These are phyloP conservation scores for Stichopus horrens DNA, from an alignment of 53 echinoderm and acorn worm genomes.

Conservation along the genomic window DNA sequence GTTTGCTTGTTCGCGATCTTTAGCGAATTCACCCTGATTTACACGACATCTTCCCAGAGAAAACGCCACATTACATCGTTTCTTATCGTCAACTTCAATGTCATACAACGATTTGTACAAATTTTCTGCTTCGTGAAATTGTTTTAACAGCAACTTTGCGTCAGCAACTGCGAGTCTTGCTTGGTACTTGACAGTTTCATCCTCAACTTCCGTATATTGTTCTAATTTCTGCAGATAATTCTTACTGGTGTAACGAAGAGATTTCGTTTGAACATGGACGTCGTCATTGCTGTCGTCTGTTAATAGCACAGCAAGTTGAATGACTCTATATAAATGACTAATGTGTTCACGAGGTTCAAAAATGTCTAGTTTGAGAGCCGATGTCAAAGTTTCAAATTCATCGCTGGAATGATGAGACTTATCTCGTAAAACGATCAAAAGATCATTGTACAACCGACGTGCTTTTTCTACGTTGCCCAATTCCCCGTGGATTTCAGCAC, in stretches of 20 bases:
- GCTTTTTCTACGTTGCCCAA: background rate
- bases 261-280: background rate
- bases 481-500: background rate
- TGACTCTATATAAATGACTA: background rate
- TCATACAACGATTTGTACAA: background rate
- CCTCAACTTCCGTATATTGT: background rate
- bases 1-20: too few relatives aligned
- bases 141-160: background rate
- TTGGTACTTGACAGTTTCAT: background rate
- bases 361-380: background rate
- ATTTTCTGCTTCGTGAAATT: background rate
- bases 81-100: background rate
- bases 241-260: background rate
- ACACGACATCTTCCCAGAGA: background rate
- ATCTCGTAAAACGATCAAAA: background rate
- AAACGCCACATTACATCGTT: background rate
- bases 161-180: background rate
- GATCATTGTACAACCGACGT: background rate
- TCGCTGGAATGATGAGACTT: background rate
- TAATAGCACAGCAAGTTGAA: background rate
- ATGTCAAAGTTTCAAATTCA: background rate
- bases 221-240: background rate
- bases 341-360: background rate
- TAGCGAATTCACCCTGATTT: background rate
- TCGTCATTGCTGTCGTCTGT: too few relatives aligned